phyloP scores from a whole-genome alignment of 2,113 vertebrate genomes.

The Gymnorhina tibicen region DNA sequence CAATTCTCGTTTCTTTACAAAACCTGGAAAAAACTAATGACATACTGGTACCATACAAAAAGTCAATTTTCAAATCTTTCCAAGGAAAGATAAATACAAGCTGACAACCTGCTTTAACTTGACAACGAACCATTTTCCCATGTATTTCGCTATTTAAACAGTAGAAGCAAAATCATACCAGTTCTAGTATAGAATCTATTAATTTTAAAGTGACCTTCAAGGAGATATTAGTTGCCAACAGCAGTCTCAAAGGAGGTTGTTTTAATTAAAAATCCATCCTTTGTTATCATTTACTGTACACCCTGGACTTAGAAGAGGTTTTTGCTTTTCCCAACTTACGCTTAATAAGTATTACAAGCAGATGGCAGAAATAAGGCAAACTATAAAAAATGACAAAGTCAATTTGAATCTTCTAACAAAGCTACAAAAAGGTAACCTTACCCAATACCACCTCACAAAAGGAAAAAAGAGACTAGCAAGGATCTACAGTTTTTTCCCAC shows the following conservation, averaged over 20 bases:
- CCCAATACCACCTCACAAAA: neutral
- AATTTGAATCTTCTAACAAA: neutral
- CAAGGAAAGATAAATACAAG: neutral
- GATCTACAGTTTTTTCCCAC: neutral
- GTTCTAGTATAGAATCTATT: neutral
- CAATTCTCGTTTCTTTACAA: neutral
- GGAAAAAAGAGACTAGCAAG: neutral
- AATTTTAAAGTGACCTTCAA: neutral
- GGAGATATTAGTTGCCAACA: neutral
- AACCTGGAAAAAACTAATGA: neutral
- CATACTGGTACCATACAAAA: neutral
- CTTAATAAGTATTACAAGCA: neutral
- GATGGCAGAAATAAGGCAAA: neutral
- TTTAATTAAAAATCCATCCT: conserved; percentile 34
- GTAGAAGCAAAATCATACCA: neutral
- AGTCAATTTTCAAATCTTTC: neutral
- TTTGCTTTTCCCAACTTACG: neutral
- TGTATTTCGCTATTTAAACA: neutral
- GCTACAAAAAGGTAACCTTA: neutral
- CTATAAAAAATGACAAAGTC: neutral
- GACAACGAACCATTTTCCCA: neutral
- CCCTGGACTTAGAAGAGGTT: neutral
- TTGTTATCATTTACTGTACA: neutral
- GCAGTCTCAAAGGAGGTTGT: neutral
- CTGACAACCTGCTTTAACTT: neutral